Evolutionary conservation across 2,797 vertebrate genomes (phyloP), one percentile per base, ranked within the genome.

Genomic region (Enteromius paludinosus): DNA sequence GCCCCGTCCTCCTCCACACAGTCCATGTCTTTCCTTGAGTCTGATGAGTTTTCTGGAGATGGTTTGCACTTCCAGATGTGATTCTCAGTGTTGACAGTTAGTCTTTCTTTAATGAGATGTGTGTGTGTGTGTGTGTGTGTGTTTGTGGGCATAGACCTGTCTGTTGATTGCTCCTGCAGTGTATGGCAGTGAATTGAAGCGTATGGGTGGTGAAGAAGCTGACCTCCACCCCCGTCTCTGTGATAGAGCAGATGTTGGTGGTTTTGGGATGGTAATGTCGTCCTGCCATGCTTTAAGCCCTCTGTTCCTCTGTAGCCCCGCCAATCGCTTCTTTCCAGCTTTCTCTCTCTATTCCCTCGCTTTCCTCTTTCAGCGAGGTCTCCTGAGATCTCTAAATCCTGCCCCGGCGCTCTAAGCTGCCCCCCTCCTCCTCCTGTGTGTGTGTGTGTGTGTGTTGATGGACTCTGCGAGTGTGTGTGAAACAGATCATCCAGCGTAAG

Each of bases 401-500:
- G 89, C 91, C 91, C 76, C 82, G 7, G 77, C 69, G 17, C 80
- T 68, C 62, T 75, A 82, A 82, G 80, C 80, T 82, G 62, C 73
- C 70, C 78, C 56, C 64, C 38, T 43, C 41, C 43, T 14, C 43
- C 12, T 43, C 41, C 10, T 97, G 92, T 94, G 96, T 96, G 94
- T 96, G 95, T 96, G 52, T 97, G 97, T 97, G 96, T 94, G 96
- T 97, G 93, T 95, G 96, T 76, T 82, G 84, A 99, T 98, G 96
- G 97, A 98, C 97, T 98, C 96, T 95, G 94, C 96, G 95, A 98
- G 97, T 98, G 96, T 95, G 97, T 97, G 93, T 94, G 96, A 96
- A 98, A 96, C 96, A 97, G 97, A 97, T 99, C 97, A 98, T 98
- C 97, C 94, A 94, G 94, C 97, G 97, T 97, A 99, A 97, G 95